Evolutionary conservation across 2,113 vertebrate genomes (phyloP), one percentile per base, ranked within the genome.

Genomic region (Larimichthys crocea): DNA sequence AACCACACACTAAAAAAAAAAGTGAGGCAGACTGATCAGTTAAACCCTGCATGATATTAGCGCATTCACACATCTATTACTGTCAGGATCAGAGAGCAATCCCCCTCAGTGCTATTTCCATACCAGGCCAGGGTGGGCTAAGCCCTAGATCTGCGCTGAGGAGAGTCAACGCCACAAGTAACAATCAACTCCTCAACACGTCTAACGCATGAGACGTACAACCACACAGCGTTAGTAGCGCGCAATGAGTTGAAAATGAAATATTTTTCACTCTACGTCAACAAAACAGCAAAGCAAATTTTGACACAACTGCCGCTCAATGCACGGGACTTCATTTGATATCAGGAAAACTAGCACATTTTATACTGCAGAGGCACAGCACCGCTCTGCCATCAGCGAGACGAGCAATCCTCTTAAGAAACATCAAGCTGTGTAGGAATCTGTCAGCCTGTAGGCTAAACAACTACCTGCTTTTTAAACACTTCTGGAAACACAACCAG

Each of bases 401-500:
- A 73, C 67, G 56, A 88, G 86, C 82, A 84, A 79, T 88, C 72
- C 65, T 86, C 88, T 85, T 67, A 75, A 69, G 86, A 65, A 79
- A 76, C 71, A 74, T 42, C 55, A 74, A 80, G 66, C 78, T 66
- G 64, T 62, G 79, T 53, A 64, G 75, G 81, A 86, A 75, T 88
- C 74, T 84, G 88, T 83, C 83, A 85, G 89, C 88, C 87, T 86
- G 73, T 74, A 70, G 86, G 82, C 86, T 86, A 90, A 92, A 93
- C 88, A 91, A 86, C 89, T 87, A 80, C 85, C 89, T 92, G 76
- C 83, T 92, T 83, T 85, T 89, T 88, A 82, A 86, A 86, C 64
- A 29, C 79, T 86, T 22, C 85, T 26, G 83, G 82, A 91, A 89
- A 91, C 74, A 78, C 79, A 80, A 79, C 82, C 65, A 40, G 52